Base-by-base conservation (phyloP, 2,113 vertebrate genomes). In the Colossoma macropomum region DNA sequence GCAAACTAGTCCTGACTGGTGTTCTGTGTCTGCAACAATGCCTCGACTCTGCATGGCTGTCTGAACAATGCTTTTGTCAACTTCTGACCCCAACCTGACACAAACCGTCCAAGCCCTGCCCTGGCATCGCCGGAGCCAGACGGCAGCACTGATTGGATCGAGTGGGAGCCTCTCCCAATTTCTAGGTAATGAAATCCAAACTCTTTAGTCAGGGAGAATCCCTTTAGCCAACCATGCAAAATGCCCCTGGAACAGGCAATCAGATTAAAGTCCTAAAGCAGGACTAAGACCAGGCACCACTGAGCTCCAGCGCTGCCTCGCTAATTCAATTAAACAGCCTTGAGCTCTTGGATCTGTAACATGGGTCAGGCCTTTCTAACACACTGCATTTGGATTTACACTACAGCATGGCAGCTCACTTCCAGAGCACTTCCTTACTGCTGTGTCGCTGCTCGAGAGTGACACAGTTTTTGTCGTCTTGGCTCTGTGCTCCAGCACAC, bases 141-240 rank as follows among this genome's bases (percentile, higher is more conserved):
- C 69, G 54, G 79, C 34, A 87, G 87, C 54, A 52, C 82, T 84
- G 87, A 84, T 84, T 65, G 78, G 84, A 88, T 85, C 71, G 76
- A 75, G 62, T 19, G 69, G 19, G 76, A 84, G 75, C 63, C 59
- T 88, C 68, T 82, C 75, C 80, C 75, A 65, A 82, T 84, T 84
- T 86, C 84, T 84, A 50, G 30, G 87, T 68, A 86, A 88, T 88
- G 84, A 88, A 86, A 86, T 85, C 81, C 75, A 79, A 86, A 88
- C 48, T 79, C 87, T 83, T 88, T 85, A 83, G 73, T 66, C 82
- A 66, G 34, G 73, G 52, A 86, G 80, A 88, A 87, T 86, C 83
- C 85, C 80, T 70, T 88, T 83, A 88, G 85, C 62, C 70, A 71
- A 32, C 80, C 80, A 85, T 72, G 80, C 87, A 87, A 81, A 83